Conservation (phyloP, 2,888 invertebrate genomes). For the Venusia cambrica region DNA sequence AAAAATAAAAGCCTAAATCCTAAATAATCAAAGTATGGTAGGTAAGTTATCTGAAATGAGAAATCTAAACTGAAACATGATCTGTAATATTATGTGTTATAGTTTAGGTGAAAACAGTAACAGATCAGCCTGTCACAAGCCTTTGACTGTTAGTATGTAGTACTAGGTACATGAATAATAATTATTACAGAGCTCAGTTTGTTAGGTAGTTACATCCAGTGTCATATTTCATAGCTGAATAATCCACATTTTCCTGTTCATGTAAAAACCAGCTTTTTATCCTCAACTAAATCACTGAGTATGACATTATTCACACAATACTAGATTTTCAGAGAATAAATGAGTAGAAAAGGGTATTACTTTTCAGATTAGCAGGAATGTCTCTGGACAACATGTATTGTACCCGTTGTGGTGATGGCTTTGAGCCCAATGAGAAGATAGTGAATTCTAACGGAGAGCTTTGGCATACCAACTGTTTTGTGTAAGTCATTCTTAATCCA, state of each 20-base stretch:
- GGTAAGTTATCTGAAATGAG: no score
- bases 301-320: conserved; percentile 7
- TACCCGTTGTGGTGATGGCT: conserved; percentile 97
- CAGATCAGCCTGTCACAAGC: no score
- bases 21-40: no score
- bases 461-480: conserved; percentile 99
- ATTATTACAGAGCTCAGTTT: no score
- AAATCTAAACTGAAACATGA: no score
- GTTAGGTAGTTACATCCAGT: no score
- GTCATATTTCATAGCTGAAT: conserved; percentile 8
- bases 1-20: no score
- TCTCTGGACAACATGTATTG: conserved; percentile 96
- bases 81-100: no score
- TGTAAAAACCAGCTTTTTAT: conserved; percentile 16
- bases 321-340: background rate
- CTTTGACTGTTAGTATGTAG: no score
- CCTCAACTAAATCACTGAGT: conserved; percentile 17
- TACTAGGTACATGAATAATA: no score
- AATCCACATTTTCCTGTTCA: conserved; percentile 23
- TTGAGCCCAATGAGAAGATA: conserved; percentile 98
- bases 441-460: conserved; percentile 99
- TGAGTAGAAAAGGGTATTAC: conserved; percentile 5
- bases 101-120: no score
- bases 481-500: conserved; percentile 85
- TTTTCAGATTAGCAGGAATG: conserved; percentile 81